Conservation (phyloP, 2,888 invertebrate species). For the Trichopria drosophilae region DNA sequence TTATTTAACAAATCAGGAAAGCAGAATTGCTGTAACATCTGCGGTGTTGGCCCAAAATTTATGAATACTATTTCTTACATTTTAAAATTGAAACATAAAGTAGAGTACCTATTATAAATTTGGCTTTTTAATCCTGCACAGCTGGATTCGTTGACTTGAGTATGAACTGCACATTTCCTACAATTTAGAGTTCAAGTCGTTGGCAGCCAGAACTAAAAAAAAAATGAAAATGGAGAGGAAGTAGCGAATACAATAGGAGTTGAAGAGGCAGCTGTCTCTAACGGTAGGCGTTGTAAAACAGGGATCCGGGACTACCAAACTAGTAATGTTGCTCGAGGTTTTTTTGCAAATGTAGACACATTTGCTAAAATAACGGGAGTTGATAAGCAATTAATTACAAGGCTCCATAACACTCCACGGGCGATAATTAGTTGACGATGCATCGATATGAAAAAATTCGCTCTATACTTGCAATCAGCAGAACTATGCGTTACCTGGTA, state of each 20-base stretch:
- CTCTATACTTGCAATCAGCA: too few relatives aligned
- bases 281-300: too few relatives aligned
- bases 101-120: slow-evolving; percentile 16
- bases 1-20: slow-evolving; percentile 8
- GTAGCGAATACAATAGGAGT: slow-evolving; percentile 3
- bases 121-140: slow-evolving; percentile 9
- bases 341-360: too few relatives aligned
- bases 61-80: slow-evolving; percentile 13
- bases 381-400: too few relatives aligned
- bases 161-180: slow-evolving; percentile 11
- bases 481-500: too few relatives aligned
- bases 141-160: slow-evolving; percentile 9
- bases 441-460: too few relatives aligned
- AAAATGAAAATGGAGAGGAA: slow-evolving; percentile 9
- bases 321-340: too few relatives aligned
- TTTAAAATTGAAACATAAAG: slow-evolving; percentile 6
- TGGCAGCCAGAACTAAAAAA: slow-evolving; percentile 9
- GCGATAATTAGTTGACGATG: too few relatives aligned
- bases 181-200: neutral
- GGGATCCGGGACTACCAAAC: too few relatives aligned
- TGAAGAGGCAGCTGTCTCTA: slow-evolving; percentile 11
- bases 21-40: slow-evolving; percentile 20
- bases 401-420: too few relatives aligned
- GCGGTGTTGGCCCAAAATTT: slow-evolving; percentile 8
- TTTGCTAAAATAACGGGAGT: too few relatives aligned